Conservation (phyloP, 1,140 invertebrate species). For the Calephelis virginiensis region DNA sequence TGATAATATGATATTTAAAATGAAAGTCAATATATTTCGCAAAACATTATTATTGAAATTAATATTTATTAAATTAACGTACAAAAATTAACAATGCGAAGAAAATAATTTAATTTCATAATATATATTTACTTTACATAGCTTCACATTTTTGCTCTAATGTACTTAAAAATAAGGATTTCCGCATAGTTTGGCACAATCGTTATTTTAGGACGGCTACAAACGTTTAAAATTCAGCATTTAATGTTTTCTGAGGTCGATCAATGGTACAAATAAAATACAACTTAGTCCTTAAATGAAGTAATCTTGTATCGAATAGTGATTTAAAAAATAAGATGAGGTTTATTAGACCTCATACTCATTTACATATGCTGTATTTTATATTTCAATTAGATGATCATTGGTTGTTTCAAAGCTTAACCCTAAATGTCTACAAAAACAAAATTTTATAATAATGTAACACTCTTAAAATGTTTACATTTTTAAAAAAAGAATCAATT, state of each 20-base stretch:
- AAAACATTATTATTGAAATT: constrained; percentile 20
- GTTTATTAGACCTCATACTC: too few relatives aligned
- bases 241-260: constrained; percentile 1
- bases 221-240: constrained; percentile 29
- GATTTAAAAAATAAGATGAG: too few relatives aligned
- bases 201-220: constrained; percentile 45
- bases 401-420: too few relatives aligned
- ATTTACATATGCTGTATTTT: too few relatives aligned
- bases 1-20: not conserved
- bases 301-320: too few relatives aligned
- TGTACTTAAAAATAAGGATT: not conserved
- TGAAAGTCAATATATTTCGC: constrained; percentile 18
- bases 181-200: constrained; percentile 45
- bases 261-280: too few relatives aligned
- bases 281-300: too few relatives aligned
- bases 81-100: constrained; percentile 11
- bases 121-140: constrained; percentile 1
- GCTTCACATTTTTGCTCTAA: not conserved
- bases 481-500: too few relatives aligned
- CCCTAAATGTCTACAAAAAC: too few relatives aligned
- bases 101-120: constrained; percentile 10
- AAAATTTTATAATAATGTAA: too few relatives aligned
- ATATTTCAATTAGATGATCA: too few relatives aligned
- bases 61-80: constrained; percentile 10
- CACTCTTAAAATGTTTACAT: too few relatives aligned